Conservation (phyloP, 1,140 invertebrate species). For the Macrotrachela quadricornifera region DNA sequence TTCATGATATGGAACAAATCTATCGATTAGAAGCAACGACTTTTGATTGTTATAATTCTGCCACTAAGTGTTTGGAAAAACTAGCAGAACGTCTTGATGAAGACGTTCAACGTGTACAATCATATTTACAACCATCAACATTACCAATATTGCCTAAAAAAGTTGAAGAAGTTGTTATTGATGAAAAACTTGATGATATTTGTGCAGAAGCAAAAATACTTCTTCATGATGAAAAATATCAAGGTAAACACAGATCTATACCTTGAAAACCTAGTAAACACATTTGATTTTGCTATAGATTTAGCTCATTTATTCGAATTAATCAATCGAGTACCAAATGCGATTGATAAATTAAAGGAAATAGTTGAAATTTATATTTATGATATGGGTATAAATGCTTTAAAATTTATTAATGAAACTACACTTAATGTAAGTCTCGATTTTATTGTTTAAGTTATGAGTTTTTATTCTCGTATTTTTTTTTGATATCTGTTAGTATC, state of each 20-base stretch:
- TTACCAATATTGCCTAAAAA: conserved; percentile 12
- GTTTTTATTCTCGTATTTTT: background rate
- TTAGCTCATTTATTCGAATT: conserved; percentile 82
- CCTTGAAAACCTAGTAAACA: conserved; percentile 5
- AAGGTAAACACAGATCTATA: conserved; percentile 23
- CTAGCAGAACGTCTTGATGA: conserved; percentile 63
- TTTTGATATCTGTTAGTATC: conserved; percentile 45
- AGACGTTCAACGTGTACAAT: conserved; percentile 69
- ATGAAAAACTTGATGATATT: conserved; percentile 84
- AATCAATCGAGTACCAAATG: conserved; percentile 74
- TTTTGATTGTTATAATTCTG: conserved; percentile 79
- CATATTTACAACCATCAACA: conserved; percentile 85
- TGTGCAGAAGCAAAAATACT: conserved; percentile 77
- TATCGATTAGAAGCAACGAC: conserved; percentile 78
- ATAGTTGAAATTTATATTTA: conserved; percentile 79
- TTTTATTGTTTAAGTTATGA: no score
- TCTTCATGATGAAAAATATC: conserved; percentile 75
- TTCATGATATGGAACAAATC: conserved; percentile 81
- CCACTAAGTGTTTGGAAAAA: conserved; percentile 97
- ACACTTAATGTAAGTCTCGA: conserved; percentile 22
- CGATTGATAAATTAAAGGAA: conserved; percentile 61
- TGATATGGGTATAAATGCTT: conserved; percentile 66
- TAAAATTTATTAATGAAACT: conserved; percentile 49
- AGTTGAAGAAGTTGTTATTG: conserved; percentile 6
- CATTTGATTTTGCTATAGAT: conserved; percentile 37